phyloP scores from a whole-genome alignment of 1,140 invertebrate species.

The Carposina sasakii region DNA sequence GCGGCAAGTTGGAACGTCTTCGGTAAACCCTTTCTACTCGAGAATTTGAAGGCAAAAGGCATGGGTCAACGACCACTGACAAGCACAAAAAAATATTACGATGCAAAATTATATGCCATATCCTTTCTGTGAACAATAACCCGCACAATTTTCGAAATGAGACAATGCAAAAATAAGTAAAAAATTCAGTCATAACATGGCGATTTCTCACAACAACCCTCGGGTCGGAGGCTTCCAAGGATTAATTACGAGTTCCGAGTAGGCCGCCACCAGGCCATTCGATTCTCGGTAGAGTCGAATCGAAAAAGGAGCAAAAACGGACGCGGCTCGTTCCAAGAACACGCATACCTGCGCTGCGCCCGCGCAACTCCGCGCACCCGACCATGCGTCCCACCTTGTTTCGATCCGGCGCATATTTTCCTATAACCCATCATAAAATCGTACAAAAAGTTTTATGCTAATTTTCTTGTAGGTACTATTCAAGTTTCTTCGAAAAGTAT shows the following conservation, averaged over 20 bases:
- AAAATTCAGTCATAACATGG: conserved; percentile 51
- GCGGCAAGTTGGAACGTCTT: no score
- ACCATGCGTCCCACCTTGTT: conserved; percentile 48
- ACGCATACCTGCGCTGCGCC: conserved; percentile 61
- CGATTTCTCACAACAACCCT: conserved; percentile 64
- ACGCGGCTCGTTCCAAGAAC: conserved; percentile 56
- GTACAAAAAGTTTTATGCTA: no score
- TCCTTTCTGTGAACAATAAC: conserved; percentile 50
- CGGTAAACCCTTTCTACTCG: no score
- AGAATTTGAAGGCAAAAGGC: no score
- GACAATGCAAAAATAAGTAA: conserved; percentile 52
- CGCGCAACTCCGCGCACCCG: background rate
- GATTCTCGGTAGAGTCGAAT: conserved; percentile 65
- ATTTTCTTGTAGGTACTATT: no score
- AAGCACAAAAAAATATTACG: conserved; percentile 31
- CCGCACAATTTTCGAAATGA: conserved; percentile 45
- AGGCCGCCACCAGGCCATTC: conserved; percentile 65
- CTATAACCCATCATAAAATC: conserved; percentile 48
- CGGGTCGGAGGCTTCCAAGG: conserved; percentile 63
- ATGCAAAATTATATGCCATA: conserved; percentile 22
- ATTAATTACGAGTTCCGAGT: conserved; percentile 70
- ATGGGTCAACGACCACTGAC: conserved; percentile 34
- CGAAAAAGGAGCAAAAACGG: conserved; percentile 69
- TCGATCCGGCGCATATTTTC: conserved; percentile 34
- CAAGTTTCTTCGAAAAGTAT: no score